Evolutionary conservation across 2,888 invertebrate genomes (phyloP).

Genomic region (Hipparchia sbordonii): DNA sequence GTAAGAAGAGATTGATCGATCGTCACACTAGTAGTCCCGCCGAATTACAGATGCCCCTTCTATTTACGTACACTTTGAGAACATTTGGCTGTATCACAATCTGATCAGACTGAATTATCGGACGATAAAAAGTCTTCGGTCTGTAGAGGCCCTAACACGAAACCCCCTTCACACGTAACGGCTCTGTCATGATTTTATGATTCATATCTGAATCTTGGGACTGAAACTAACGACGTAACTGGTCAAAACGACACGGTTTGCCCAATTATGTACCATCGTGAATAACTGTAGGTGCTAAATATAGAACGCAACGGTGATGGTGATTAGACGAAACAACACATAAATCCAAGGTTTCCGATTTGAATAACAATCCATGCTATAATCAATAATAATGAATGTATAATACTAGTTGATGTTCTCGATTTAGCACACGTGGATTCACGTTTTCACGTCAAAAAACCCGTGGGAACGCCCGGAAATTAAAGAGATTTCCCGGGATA

Average conservation of each 20-base stretch:
- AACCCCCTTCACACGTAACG: constrained; percentile 38
- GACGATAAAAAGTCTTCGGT: neutral
- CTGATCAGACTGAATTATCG: neutral
- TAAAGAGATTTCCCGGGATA: too few relatives aligned
- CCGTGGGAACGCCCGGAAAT: too few relatives aligned
- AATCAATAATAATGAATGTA: neutral
- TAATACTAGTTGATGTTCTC: neutral
- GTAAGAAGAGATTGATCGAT: too few relatives aligned
- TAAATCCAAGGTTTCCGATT: constrained; percentile 15
- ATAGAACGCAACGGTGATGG: constrained; percentile 13
- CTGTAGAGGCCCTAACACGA: neutral
- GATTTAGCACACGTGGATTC: too few relatives aligned
- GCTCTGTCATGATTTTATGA: constrained; percentile 18
- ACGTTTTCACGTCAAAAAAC: too few relatives aligned
- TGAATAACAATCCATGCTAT: neutral
- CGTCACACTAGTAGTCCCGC: too few relatives aligned
- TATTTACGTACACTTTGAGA: neutral
- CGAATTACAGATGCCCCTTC: too few relatives aligned
- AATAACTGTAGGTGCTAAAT: constrained; percentile 24
- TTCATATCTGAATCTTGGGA: constrained; percentile 23
- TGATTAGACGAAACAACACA: constrained; percentile 8
- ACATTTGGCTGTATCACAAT: neutral
- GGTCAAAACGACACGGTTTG: constrained; percentile 28
- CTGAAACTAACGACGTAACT: constrained; percentile 30
- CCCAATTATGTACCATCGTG: constrained; percentile 24